Evolutionary conservation across 2,797 vertebrate genomes (phyloP).

Genomic region (Rousettus madagascariensis): DNA sequence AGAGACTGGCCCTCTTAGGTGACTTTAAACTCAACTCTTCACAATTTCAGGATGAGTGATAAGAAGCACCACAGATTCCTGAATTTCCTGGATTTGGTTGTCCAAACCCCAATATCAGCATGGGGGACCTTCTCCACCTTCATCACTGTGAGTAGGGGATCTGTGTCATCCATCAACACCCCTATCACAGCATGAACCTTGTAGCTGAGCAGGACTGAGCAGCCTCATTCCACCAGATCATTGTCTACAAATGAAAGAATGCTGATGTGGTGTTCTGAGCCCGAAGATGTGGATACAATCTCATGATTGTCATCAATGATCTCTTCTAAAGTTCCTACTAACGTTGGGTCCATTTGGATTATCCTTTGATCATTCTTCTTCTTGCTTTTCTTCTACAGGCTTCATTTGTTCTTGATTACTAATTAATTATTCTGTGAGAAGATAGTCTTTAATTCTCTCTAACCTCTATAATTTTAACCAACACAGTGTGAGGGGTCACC

Average conservation of each 20-base stretch:
- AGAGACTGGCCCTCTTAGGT: neutral
- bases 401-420: constrained; percentile 96
- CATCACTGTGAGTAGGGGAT: neutral
- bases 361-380: constrained; percentile 98
- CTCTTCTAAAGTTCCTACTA: constrained; percentile 95
- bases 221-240: constrained; percentile 94
- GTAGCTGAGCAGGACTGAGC: constrained; percentile 96
- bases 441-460: constrained; percentile 93
- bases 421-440: constrained; percentile 93
- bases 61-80: neutral
- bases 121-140: neutral
- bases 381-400: constrained; percentile 96
- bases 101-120: neutral
- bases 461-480: constrained; percentile 90
- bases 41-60: neutral
- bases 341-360: constrained; percentile 94
- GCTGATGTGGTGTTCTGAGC: constrained; percentile 94
- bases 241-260: constrained; percentile 97
- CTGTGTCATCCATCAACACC: neutral
- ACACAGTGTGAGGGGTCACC: constrained; percentile 94
- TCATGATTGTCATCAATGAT: constrained; percentile 95
- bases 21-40: neutral
- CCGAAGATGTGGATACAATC: constrained; percentile 94
- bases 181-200: constrained; percentile 87
- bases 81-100: neutral